These are phyloP conservation scores for Solea solea DNA, from an alignment of 2,113 vertebrate species.

Conservation along the genomic window DNA sequence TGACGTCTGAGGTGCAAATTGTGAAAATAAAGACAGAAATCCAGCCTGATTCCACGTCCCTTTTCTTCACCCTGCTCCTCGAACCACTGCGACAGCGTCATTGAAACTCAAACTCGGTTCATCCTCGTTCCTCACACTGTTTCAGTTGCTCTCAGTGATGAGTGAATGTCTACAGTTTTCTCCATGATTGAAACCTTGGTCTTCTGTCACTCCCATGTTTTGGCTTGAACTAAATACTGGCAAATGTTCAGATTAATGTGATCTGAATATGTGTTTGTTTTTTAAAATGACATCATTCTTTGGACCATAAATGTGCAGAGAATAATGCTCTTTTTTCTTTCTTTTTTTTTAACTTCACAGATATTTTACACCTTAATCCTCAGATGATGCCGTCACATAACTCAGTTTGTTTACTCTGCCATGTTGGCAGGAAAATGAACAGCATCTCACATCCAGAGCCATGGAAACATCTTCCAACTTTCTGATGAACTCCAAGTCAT, in stretches of 20 bases:
- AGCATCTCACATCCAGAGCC: too few species aligned
- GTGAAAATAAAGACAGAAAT: conserved; percentile 25
- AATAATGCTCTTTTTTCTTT: conserved; percentile 7
- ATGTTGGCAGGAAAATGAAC: too few species aligned
- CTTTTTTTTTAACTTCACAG: conserved; percentile 17
- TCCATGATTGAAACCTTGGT: not conserved
- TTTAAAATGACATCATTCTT: conserved; percentile 19
- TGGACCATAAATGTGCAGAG: conserved; percentile 22
- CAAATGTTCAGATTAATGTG: conserved; percentile 48
- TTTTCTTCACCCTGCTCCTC: conserved; percentile 6
- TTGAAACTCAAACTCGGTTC: conserved; percentile 5
- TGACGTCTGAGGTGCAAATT: conserved; percentile 11
- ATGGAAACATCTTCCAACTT: too few species aligned
- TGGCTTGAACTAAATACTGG: conserved; percentile 49
- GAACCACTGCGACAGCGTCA: conserved; percentile 2
- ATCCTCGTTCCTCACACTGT: not conserved
- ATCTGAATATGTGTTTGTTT: conserved; percentile 20
- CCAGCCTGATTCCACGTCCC: not conserved
- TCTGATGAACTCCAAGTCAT: too few species aligned
- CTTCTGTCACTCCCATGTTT: conserved; percentile 36
- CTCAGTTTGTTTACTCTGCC: too few species aligned
- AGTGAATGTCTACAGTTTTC: conserved; percentile 4
- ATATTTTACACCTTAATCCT: conserved; percentile 46
- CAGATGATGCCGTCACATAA: not conserved
- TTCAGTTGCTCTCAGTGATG: not conserved